Evolutionary conservation across 2,113 vertebrate species (phyloP), one percentile per base, ranked within the genome.

Genomic region (Serilophus lunatus): DNA sequence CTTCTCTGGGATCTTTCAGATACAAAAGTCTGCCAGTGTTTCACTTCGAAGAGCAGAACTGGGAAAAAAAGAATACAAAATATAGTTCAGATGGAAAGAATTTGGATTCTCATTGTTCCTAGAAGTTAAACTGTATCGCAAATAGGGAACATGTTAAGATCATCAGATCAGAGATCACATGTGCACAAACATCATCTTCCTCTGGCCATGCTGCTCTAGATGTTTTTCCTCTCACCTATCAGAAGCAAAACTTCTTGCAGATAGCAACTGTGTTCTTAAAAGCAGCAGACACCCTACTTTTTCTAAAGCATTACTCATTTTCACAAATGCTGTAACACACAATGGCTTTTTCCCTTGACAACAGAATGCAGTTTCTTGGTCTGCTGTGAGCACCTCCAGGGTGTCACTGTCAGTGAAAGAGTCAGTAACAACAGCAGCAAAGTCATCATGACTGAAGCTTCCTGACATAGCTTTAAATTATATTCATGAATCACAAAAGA

Each of bases 401-500:
- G 40, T 79, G 70, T 77, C 80, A 87, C 24, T 72, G 49, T 19
- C 51, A 92, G 75, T 63, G 64, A 82, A 83, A 80, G 13, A 69
- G 31, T 57, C 75, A 76, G 59, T 64, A 90, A 68, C 2, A 2
- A 65, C 50, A 92, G 90, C 70, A 89, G 33, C 75, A 82, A 68
- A 89, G n/a, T 80, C 85, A 92, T 92, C 66, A 69, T 1, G 22
- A 94, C 82, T 80, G 75, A 92, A 88, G 63, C 79, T 90, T 90
- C 54, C 75, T 90, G 90, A 80, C 4, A 35, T 56, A 59, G 79
- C 57, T 95, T 87, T 90, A 90, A 85, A 95, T 93, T 76, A 93
- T 76, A 61, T 69, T 90, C 74, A 90, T 92, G 92, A 96, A 94
- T 93, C 92, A 93, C 78, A 87, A 90, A 95, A 95, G 84, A 89